Conservation (phyloP, 2,113 vertebrate species). For the Alosa alosa region DNA sequence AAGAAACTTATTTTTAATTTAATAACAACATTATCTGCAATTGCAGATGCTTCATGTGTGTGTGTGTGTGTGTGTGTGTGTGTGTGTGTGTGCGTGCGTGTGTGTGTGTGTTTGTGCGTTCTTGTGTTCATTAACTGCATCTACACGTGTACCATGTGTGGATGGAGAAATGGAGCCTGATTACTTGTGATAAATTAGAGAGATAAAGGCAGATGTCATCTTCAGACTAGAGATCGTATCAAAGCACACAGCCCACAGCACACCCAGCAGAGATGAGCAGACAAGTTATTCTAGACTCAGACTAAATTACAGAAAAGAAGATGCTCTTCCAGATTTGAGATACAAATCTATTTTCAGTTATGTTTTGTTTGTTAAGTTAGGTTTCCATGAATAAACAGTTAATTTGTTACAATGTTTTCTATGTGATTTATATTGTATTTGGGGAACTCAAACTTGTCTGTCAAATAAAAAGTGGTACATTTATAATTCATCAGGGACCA, state of each 20-base stretch:
- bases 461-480: not conserved
- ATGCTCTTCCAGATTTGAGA: not conserved
- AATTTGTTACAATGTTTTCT: not conserved
- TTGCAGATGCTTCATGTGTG: too few relatives aligned
- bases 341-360: not conserved
- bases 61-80: not conserved
- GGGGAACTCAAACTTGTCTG: too few relatives aligned
- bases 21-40: too few relatives aligned
- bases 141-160: not conserved
- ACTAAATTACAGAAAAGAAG: not conserved
- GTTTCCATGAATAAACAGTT: not conserved
- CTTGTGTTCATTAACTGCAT: not conserved
- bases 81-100: not conserved
- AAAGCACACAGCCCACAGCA: not conserved
- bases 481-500: too few relatives aligned
- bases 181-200: not conserved
- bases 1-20: not conserved
- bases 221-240: not conserved
- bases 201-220: not conserved
- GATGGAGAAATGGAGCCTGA: not conserved
- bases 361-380: not conserved
- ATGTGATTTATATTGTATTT: not conserved
- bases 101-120: not conserved
- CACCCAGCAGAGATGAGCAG: not conserved
- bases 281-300: not conserved